phyloP scores from a whole-genome alignment of 2,797 vertebrate species.

The Eulemur rubriventer region DNA sequence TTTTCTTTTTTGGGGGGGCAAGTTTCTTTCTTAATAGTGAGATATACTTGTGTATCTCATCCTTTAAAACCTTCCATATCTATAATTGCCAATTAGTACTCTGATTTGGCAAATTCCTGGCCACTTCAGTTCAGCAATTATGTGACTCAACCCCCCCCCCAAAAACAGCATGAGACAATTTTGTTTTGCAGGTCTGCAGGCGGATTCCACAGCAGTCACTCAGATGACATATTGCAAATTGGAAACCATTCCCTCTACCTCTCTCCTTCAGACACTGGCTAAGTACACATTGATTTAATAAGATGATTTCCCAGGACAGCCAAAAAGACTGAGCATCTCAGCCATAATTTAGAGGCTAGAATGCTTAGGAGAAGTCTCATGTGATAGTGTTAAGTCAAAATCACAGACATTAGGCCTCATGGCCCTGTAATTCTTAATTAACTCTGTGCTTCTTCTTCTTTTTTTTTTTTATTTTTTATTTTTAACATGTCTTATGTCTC shows the following conservation, averaged over 20 bases:
- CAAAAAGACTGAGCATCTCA: background rate
- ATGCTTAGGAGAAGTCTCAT: background rate
- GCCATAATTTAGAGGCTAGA: background rate
- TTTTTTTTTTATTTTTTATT: background rate
- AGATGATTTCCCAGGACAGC: background rate
- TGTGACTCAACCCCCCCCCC: background rate
- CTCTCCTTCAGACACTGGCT: constrained; percentile 23
- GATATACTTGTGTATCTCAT: background rate
- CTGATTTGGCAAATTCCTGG: constrained; percentile 57
- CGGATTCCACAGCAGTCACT: constrained; percentile 8
- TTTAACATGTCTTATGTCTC: background rate
- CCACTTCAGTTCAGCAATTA: constrained; percentile 46
- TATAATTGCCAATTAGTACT: constrained; percentile 68
- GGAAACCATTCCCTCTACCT: background rate
- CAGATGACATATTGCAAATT: background rate
- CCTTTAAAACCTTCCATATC: constrained; percentile 56
- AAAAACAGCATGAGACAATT: background rate
- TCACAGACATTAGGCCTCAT: background rate
- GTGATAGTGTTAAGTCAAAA: background rate
- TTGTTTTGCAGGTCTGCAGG: background rate
- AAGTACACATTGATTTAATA: constrained; percentile 55
- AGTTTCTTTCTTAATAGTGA: constrained; percentile 9
- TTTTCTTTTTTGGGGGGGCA: background rate
- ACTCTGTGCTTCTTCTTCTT: background rate
- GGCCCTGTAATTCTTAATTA: background rate